A percentile compares a stretch with the other conserved stretches of the same genome.
Conservation (phyloP, 2,888 invertebrate genomes). For the Mesochorus sp. region DNA sequence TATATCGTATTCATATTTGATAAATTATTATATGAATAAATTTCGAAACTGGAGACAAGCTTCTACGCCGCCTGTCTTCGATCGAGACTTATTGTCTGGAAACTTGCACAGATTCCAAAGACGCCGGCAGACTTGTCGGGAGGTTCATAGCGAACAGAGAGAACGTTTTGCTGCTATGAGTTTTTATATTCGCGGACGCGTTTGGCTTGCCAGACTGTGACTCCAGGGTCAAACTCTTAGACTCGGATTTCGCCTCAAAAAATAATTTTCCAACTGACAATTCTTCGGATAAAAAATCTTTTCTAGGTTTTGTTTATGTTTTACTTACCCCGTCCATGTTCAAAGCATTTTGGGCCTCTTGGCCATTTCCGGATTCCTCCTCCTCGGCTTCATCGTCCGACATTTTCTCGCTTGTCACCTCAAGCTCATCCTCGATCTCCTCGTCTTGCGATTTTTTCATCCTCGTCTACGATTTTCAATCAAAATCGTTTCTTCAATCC, state of each 20-base stretch:
- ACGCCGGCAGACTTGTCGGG: constrained; percentile 29
- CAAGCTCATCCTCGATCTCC: neutral
- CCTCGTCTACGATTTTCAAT: no score
- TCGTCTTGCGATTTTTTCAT: constrained; percentile 23
- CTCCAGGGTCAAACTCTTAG: neutral
- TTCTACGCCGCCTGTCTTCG: no score
- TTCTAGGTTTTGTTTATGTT: neutral
- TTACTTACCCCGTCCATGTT: constrained; percentile 31
- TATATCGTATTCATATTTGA: neutral
- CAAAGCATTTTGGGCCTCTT: neutral
- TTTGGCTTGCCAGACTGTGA: neutral
- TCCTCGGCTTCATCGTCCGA: constrained; percentile 6
- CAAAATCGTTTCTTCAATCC: neutral
- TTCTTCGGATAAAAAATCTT: neutral
- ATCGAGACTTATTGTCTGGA: neutral
- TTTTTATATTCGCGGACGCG: neutral
- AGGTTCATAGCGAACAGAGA: constrained; percentile 46
- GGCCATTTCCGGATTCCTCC: neutral
- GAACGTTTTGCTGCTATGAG: constrained; percentile 26
- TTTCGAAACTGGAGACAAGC: no score
- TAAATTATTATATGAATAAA: neutral
- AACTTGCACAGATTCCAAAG: constrained; percentile 34
- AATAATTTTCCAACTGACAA: constrained; percentile 2
- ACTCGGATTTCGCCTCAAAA: neutral
- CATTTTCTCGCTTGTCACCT: constrained; percentile 27